Conservation (phyloP, 2,888 invertebrate species). For the Tholera decimalis region DNA sequence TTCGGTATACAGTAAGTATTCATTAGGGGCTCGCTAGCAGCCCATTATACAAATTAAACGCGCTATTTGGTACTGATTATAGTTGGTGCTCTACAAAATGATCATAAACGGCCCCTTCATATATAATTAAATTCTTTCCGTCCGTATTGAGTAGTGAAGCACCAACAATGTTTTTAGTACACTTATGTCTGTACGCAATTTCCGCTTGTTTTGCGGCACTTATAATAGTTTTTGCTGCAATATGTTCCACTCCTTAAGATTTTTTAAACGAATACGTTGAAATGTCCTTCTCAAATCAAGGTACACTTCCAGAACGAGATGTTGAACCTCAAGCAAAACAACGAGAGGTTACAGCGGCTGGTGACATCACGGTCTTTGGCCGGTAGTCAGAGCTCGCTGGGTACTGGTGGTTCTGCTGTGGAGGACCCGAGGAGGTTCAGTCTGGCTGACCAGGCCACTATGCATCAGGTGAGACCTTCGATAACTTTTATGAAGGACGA, state of each 20-base stretch:
- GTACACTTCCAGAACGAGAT: conserved; percentile 95
- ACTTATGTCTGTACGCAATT: conserved; percentile 26
- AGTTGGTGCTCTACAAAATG: conserved; percentile 33
- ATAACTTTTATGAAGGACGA: neutral
- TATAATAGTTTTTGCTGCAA: conserved; percentile 22
- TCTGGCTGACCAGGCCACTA: conserved; percentile 90
- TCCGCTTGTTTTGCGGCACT: conserved; percentile 27
- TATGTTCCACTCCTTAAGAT: conserved; percentile 3
- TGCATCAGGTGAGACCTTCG: conserved; percentile 82
- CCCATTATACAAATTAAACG: conserved; percentile 55
- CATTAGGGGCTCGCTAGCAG: conserved; percentile 41
- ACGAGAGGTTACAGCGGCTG: conserved; percentile 97
- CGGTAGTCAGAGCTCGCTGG: conserved; percentile 92
- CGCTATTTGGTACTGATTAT: conserved; percentile 47
- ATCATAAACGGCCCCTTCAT: conserved; percentile 30
- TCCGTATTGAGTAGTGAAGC: conserved; percentile 28
- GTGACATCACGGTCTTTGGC: conserved; percentile 93
- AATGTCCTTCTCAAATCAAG: conserved; percentile 60
- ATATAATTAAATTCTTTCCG: conserved; percentile 45
- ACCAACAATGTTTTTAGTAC: conserved; percentile 26
- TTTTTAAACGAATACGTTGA: conserved; percentile 53
- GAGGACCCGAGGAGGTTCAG: conserved; percentile 92
- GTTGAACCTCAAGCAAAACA: conserved; percentile 98
- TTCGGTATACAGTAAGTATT: conserved; percentile 31
- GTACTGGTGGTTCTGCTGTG: conserved; percentile 86